These are phyloP conservation scores for Bombus superbus DNA, from an alignment of 1,140 invertebrate genomes.

Conservation along the genomic window DNA sequence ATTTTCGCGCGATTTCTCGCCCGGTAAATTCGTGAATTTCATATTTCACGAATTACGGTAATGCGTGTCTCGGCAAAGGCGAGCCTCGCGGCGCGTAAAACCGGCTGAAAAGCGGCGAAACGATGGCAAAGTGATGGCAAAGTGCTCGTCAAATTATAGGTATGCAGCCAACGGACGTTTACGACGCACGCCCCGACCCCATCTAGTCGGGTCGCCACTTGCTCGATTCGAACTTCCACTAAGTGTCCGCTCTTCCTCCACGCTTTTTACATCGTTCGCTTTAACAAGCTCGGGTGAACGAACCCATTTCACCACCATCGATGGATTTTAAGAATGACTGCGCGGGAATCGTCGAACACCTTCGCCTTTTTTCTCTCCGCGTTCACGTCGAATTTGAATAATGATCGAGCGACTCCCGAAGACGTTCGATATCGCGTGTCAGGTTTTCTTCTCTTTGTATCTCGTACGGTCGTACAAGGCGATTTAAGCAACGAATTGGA, in stretches of 20 bases:
- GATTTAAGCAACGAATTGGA: too few relatives aligned
- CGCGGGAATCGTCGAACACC: neutral
- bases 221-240: slow-evolving; percentile 51
- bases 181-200: slow-evolving; percentile 43
- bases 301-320: slow-evolving; percentile 35
- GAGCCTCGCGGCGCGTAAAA: neutral
- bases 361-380: neutral
- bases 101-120: slow-evolving; percentile 26
- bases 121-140: slow-evolving; percentile 50
- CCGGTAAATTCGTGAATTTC: neutral
- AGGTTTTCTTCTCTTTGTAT: neutral
- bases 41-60: slow-evolving; percentile 47
- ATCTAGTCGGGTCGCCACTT: neutral
- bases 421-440: neutral
- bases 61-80: neutral
- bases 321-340: slow-evolving; percentile 22
- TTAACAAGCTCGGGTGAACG: slow-evolving; percentile 24
- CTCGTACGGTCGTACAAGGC: neutral
- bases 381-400: slow-evolving; percentile 9
- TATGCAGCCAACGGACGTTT: slow-evolving; percentile 62
- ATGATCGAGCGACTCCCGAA: neutral
- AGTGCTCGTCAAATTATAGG: slow-evolving; percentile 68
- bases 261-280: slow-evolving; percentile 19
- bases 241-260: neutral
- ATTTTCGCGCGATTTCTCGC: neutral